Conservation (phyloP, 2,113 vertebrate species). For the Rhombomys opimus region DNA sequence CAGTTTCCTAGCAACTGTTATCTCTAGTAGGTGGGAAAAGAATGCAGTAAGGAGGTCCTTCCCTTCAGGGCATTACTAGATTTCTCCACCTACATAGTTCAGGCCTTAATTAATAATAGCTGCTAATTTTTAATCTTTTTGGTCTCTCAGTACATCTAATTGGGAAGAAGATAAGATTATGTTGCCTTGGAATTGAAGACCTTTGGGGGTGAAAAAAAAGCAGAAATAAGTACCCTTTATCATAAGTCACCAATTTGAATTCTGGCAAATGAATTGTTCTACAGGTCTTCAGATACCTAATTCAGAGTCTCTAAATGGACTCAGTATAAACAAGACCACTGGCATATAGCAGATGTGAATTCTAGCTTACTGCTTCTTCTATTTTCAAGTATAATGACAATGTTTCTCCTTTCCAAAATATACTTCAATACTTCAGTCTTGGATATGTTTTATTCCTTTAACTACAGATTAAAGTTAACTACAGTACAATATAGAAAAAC, state of each 20-base stretch:
- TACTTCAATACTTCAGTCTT: background rate
- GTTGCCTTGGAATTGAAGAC: background rate
- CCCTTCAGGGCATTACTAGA: no score
- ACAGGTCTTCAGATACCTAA: background rate
- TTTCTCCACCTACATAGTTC: no score
- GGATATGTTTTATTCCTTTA: background rate
- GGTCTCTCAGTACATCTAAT: background rate
- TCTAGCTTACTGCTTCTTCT: background rate
- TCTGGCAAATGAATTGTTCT: background rate
- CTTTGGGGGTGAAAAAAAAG: rapidly evolving
- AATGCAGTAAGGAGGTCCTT: no score
- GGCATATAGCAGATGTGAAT: no score
- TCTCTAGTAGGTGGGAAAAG: no score
- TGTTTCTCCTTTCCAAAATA: background rate
- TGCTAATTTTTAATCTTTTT: no score
- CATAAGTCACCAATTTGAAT: background rate
- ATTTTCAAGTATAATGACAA: background rate
- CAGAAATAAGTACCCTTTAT: background rate
- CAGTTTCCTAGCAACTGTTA: no score
- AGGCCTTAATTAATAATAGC: no score
- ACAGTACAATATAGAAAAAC: background rate
- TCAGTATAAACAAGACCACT: background rate
- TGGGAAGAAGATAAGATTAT: background rate
- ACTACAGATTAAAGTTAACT: background rate
- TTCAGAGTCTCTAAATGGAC: background rate